Evolutionary conservation across 2,888 invertebrate genomes (phyloP).

Genomic region (Masnerella sp.): DNA sequence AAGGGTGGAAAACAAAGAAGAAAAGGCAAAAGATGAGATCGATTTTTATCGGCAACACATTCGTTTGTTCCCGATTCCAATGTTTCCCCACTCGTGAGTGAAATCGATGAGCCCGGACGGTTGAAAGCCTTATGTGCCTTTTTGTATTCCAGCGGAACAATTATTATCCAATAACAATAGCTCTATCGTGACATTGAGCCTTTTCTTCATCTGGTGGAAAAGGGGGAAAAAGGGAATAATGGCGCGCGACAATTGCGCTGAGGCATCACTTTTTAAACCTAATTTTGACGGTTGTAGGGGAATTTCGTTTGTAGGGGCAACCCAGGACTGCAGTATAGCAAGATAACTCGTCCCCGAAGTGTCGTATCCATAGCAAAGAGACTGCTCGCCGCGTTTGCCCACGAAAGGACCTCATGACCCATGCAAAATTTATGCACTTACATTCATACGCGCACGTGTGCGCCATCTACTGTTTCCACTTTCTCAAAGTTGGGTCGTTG

Average conservation of each 20-base stretch:
- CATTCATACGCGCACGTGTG: conserved; percentile 26
- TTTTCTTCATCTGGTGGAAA: too few species aligned
- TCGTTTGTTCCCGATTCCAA: conserved; percentile 42
- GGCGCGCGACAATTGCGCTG: neutral
- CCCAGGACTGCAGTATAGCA: conserved; percentile 59
- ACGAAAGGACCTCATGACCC: conserved; percentile 71
- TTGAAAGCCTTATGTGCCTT: conserved; percentile 26
- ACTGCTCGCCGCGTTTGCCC: conserved; percentile 62
- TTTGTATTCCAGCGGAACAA: conserved; percentile 34
- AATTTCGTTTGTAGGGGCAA: conserved; percentile 33
- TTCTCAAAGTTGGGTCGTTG: conserved; percentile 36
- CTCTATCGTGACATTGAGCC: conserved; percentile 23
- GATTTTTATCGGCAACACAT: conserved; percentile 44
- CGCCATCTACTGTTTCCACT: conserved; percentile 26
- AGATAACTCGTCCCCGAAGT: conserved; percentile 75
- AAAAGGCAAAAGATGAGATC: conserved; percentile 36
- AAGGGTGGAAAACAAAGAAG: conserved; percentile 28
- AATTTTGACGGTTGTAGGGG: conserved; percentile 38
- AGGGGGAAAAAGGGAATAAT: neutral
- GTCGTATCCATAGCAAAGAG: conserved; percentile 73
- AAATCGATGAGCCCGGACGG: conserved; percentile 40
- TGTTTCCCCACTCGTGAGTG: conserved; percentile 34
- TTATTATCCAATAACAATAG: conserved; percentile 38
- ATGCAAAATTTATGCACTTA: conserved; percentile 71
- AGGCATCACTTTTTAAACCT: conserved; percentile 28